These are phyloP conservation scores for Melinaea menophilus DNA, from an alignment of 2,888 invertebrate genomes.

Conservation along the genomic window DNA sequence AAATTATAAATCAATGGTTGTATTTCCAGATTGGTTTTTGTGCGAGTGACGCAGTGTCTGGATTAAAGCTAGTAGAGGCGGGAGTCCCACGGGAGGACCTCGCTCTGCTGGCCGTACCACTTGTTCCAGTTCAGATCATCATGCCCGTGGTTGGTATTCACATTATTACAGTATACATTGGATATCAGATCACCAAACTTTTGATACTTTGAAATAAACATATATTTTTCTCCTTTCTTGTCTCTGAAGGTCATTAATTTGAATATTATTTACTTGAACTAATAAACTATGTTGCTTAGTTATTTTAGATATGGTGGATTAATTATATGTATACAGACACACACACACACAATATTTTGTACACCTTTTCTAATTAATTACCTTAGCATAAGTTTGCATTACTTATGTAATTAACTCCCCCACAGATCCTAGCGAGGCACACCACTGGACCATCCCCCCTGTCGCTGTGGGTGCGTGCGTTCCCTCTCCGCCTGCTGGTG, in stretches of 20 bases:
- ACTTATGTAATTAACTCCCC: no score
- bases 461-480: slow-evolving; percentile 91
- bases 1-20: background rate
- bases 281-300: no score
- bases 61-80: slow-evolving; percentile 95
- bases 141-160: slow-evolving; percentile 87
- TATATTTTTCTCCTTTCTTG: no score
- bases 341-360: no score
- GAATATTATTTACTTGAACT: no score
- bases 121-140: slow-evolving; percentile 95
- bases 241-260: no score
- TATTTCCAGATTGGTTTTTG: slow-evolving; percentile 91
- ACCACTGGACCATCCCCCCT: slow-evolving; percentile 94
- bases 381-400: no score
- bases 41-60: slow-evolving; percentile 96
- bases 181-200: no score
- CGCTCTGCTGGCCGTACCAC: slow-evolving; percentile 93
- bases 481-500: slow-evolving; percentile 91
- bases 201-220: no score
- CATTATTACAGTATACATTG: slow-evolving; percentile 1
- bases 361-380: no score
- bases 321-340: no score
- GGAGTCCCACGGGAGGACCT: slow-evolving; percentile 97
- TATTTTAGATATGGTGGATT: no score
- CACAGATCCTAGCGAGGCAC: slow-evolving; percentile 77